Conservation (phyloP, 2,888 invertebrate genomes). For the Rhyacophila evoluta region DNA sequence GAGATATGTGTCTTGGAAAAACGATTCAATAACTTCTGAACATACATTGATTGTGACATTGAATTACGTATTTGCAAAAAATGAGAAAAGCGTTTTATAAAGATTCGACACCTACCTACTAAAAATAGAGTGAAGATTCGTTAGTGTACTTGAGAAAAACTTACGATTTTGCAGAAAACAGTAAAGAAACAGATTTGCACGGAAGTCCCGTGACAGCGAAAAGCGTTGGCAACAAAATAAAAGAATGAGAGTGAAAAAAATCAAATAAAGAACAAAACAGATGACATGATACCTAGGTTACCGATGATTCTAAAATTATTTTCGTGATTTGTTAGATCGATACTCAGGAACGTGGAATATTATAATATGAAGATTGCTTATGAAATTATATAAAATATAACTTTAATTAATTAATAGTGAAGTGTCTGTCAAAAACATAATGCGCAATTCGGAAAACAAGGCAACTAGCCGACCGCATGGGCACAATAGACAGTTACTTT, state of each 20-base stretch:
- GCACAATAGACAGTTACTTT: constrained; percentile 52
- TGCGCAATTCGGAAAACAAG: constrained; percentile 66
- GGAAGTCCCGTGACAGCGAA: background rate
- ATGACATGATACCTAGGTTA: constrained; percentile 13
- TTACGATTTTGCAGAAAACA: background rate
- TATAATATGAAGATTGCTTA: too few relatives aligned
- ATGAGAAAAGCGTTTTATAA: too few relatives aligned
- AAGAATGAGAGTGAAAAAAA: background rate
- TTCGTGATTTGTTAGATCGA: constrained; percentile 26
- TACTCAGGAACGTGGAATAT: background rate
- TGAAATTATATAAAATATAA: background rate
- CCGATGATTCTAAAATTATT: background rate
- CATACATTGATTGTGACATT: too few relatives aligned
- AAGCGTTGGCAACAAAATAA: background rate
- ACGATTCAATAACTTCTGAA: too few relatives aligned
- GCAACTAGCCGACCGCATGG: constrained; percentile 67
- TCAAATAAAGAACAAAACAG: constrained; percentile 6
- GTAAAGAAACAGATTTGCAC: too few relatives aligned
- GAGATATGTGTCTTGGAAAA: too few relatives aligned
- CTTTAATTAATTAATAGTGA: background rate
- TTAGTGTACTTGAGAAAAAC: background rate
- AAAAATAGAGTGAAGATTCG: too few relatives aligned
- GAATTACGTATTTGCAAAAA: too few relatives aligned
- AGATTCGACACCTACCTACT: too few relatives aligned
- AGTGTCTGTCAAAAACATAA: constrained; percentile 60